Base-by-base conservation (phyloP, 2,888 invertebrate genomes). In the Hirtodrosophila duncani region DNA sequence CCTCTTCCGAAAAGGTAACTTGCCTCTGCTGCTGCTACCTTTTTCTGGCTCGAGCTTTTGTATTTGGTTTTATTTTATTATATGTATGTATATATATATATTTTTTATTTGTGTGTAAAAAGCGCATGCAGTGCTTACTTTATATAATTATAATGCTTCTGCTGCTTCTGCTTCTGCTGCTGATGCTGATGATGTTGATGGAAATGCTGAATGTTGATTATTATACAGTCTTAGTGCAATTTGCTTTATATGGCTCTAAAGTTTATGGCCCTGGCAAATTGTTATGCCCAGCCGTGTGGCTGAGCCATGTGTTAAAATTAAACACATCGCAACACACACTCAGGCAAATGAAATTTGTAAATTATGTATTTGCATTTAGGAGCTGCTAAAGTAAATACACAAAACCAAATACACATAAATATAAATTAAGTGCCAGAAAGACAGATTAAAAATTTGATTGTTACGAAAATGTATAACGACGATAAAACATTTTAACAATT, bases 61-160 rank as follows among this genome's bases (percentile, higher is more conserved):
- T n/a, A n/a, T n/a, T n/a, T n/a, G n/a, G n/a, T n/a, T n/a, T n/a
- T n/a, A n/a, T 70, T 70, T 71, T 67, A 65, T 66, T 65, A 58
- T 63, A n/a, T n/a, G n/a, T n/a, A n/a, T n/a, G n/a, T n/a, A n/a
- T n/a, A n/a, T n/a, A n/a, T n/a, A n/a, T n/a, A n/a, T n/a, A n/a
- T 48, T 48, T 68, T 63, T 72, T 63, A 50, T 58, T 63, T 41
- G 30, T 77, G 58, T 66, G 52, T 59, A 59, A 75, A 67, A 66
- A 66, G 77, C 71, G 67, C 57, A 65, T 55, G 48, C 58, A 57
- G n/a, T n/a, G n/a, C 36, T 60, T 53, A 23, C 17, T 56, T 61
- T 71, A 63, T 60, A 44, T 72, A 77, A 77, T 72, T 72, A 77
- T 77, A 77, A 67, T 71, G 70, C 64, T 27, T n/a, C n/a, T 3